phyloP scores from a whole-genome alignment of 2,888 invertebrate genomes.

The Amiota mariae region DNA sequence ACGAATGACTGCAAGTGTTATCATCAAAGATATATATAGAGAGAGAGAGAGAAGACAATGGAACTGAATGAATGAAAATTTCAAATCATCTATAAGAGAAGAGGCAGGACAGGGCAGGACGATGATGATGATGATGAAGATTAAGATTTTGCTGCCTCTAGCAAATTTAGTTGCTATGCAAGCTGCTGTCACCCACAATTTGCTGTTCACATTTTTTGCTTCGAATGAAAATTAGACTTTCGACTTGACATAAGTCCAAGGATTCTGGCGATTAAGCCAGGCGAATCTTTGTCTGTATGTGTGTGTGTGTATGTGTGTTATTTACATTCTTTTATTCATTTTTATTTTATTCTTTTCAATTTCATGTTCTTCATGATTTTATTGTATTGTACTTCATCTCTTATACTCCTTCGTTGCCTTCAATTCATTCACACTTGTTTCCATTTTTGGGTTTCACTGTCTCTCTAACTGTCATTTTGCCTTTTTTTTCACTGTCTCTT shows the following conservation, averaged over 20 bases:
- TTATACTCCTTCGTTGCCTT: no score
- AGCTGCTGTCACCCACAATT: conserved; percentile 17
- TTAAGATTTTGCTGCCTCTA: conserved; percentile 5
- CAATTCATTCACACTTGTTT: no score
- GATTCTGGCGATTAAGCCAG: conserved; percentile 7
- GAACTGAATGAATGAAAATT: no score
- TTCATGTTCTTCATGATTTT: not conserved
- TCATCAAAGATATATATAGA: not conserved
- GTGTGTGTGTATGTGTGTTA: not conserved
- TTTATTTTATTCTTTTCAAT: conserved; percentile 7
- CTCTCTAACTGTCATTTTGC: not conserved
- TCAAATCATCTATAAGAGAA: no score
- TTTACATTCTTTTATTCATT: not conserved
- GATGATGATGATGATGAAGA: not conserved
- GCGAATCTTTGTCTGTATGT: not conserved
- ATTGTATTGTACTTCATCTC: no score
- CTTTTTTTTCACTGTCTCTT: not conserved
- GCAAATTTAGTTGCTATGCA: conserved; percentile 13
- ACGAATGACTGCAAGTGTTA: conserved; percentile 10
- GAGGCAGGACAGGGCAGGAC: no score
- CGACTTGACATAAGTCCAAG: conserved; percentile 18
- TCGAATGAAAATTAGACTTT: conserved; percentile 18
- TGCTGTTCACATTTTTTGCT: not conserved
- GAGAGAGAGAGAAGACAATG: no score
- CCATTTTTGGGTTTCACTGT: not conserved